Evolutionary conservation across 2,888 invertebrate genomes (phyloP), one percentile per base, ranked within the genome.

Genomic region (Xestia sexstrigata): DNA sequence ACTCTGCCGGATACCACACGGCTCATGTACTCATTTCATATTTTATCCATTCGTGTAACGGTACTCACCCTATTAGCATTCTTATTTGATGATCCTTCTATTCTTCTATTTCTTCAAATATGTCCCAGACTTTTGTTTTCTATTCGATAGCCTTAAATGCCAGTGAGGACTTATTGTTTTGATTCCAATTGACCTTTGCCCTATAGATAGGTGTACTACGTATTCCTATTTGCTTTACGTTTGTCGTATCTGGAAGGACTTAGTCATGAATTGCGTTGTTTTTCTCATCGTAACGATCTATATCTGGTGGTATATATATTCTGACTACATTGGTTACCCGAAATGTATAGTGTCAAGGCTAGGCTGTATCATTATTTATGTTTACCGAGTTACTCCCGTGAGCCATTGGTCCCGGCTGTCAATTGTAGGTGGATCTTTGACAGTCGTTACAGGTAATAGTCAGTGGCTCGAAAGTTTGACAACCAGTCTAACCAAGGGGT

Each of bases 161-260:
- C 7, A 39, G 23, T 0, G 42, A 17, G 35, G 45, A 52, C 3
- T 26, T 52, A 26, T 62, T 77, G 13, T 23, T 70, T 30, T 11
- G 55, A 68, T 45, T 60, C 13, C 26, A 55, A 52, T 71, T 35
- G 23, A 73, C 52, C 79, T 79, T 79, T 74, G 67, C 39, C 20
- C 52, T 39, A 4, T 58, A 49, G 5, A 60, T 30, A 66, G 7
- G 9, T 30, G 35, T 62, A 26, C 5, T 26, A 20, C 6, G 17
- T 49, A 49, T 35, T 70, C 1, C 20, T 9, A 26, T 60, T 15
- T 73, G 35, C 13, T n/a, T 6, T 9, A 39, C 2, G 35, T 45
- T 76, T 17, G 0, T 45, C 45, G 8, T 63, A 45, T 9, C 20
- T 35, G 7, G 20, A 4, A 0, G 15, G 20, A 13, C 8, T 76